phyloP scores from a whole-genome alignment of 2,797 vertebrate genomes.

The Hylomyscus alleni region DNA sequence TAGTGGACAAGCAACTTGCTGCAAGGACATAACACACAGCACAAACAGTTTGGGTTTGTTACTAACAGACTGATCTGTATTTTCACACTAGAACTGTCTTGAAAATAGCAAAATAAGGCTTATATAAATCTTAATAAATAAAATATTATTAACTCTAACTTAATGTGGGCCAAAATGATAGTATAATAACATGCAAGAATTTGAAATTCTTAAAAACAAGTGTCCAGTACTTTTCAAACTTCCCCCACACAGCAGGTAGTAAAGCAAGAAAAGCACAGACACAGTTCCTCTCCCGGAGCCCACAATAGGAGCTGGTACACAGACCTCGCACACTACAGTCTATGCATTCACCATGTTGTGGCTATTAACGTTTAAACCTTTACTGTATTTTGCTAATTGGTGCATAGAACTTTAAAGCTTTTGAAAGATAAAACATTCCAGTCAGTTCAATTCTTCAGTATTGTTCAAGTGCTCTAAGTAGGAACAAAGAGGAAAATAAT shows the following conservation, averaged over 20 bases:
- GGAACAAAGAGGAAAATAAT: conserved; percentile 81
- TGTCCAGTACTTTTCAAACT: conserved; percentile 86
- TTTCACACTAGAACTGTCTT: conserved; percentile 57
- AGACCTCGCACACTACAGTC: conserved; percentile 83
- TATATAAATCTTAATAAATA: conserved; percentile 72
- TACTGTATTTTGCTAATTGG: conserved; percentile 90
- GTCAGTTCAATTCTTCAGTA: conserved; percentile 80
- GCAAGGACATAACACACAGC: conserved; percentile 25
- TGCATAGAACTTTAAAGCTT: conserved; percentile 85
- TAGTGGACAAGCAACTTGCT: conserved; percentile 46
- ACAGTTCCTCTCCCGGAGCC: conserved; percentile 85
- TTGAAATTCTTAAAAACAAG: conserved; percentile 86
- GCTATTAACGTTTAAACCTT: conserved; percentile 88
- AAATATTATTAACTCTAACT: conserved; percentile 79
- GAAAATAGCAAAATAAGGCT: conserved; percentile 41
- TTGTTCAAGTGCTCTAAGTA: conserved; percentile 79
- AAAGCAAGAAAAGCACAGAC: conserved; percentile 86
- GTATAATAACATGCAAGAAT: conserved; percentile 83
- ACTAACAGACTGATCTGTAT: conserved; percentile 22
- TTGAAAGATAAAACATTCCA: conserved; percentile 83
- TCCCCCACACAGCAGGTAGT: conserved; percentile 89
- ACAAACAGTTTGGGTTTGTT: conserved; percentile 28
- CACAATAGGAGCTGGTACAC: conserved; percentile 86
- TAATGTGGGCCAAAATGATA: conserved; percentile 79
- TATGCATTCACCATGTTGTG: conserved; percentile 85